These are phyloP conservation scores for Nesoenas mayeri DNA, from an alignment of 2,113 vertebrate genomes.

Conservation along the genomic window DNA sequence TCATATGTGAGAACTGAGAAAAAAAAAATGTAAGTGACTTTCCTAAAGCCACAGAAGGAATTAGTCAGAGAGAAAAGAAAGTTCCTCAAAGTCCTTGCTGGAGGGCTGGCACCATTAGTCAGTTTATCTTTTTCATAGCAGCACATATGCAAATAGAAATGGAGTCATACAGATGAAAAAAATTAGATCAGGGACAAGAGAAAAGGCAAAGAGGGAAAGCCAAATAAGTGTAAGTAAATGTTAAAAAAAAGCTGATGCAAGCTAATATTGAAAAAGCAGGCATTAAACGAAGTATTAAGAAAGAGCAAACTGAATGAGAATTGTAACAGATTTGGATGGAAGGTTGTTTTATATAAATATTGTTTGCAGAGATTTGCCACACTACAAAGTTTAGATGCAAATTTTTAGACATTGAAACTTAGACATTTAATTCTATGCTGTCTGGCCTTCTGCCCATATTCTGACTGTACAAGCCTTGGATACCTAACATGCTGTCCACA, in stretches of 20 bases:
- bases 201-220: constrained; percentile 18
- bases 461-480: not conserved
- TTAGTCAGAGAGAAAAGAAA: constrained; percentile 46
- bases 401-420: not conserved
- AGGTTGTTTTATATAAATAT: not conserved
- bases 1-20: constrained; percentile 3
- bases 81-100: constrained; percentile 42
- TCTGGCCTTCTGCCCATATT: not conserved
- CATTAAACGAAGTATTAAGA: not conserved
- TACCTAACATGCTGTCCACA: not conserved
- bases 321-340: not conserved
- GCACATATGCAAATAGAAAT: constrained; percentile 49
- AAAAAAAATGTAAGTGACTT: constrained; percentile 55
- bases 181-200: not conserved
- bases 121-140: constrained; percentile 44
- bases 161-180: not conserved
- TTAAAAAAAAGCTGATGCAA: not conserved
- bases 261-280: not conserved
- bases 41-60: constrained; percentile 51
- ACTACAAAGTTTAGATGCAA: not conserved
- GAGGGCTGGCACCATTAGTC: constrained; percentile 17
- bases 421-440: not conserved
- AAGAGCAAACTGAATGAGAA: not conserved
- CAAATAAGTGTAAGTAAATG: not conserved
- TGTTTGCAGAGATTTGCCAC: not conserved